Evolutionary conservation across 1,140 invertebrate species (phyloP), one percentile per base, ranked within the genome.

Genomic region (Penaeus japonicus): DNA sequence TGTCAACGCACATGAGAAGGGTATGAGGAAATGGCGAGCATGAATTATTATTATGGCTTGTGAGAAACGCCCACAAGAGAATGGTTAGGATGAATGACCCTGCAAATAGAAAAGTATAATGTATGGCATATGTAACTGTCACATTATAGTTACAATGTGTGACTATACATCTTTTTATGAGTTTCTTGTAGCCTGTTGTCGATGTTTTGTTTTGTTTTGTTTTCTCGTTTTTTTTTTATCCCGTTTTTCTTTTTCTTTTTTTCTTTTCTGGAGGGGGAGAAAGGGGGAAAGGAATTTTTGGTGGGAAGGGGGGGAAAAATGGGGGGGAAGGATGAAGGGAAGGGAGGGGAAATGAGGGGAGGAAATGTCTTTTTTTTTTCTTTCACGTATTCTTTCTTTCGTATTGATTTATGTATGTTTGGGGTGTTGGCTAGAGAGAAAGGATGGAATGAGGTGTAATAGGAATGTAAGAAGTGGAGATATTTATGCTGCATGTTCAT

Each of bases 261-360:
- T n/a, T n/a, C 10, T 73, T 27, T 17, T 4, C 4, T 4, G n/a
- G 53, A 35, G 47, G 77, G 47, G 77, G 39, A 32, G 5, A 35
- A 24, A 4, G 30, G 27, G 55, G 79, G 30, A 30, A 24, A n/a
- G 57, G 79, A 81, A 53, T 30, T 47, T 27, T n/a, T 70, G 81
- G 47, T 27, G 70, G 81, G 65, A 32, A 83, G 57, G 65, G 57
- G 65, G 81, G 65, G 81, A 83, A 59, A 83, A 59, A 83, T 55
- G 65, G 81, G 65, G 81, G 65, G 81, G 65, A 59, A 83, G 81
- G 65, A 59, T 62, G 81, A 83, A 59, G 65, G 57, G 70, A 57
- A 84, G 57, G 65, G 81, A 77, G 81, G 47, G 82, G 70, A 24
- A 39, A 59, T 18, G 27, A 20, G 30, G 22, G 80, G 35, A 27